These are phyloP conservation scores for Candoia aspera DNA, from an alignment of 2,113 vertebrate genomes.

Conservation along the genomic window DNA sequence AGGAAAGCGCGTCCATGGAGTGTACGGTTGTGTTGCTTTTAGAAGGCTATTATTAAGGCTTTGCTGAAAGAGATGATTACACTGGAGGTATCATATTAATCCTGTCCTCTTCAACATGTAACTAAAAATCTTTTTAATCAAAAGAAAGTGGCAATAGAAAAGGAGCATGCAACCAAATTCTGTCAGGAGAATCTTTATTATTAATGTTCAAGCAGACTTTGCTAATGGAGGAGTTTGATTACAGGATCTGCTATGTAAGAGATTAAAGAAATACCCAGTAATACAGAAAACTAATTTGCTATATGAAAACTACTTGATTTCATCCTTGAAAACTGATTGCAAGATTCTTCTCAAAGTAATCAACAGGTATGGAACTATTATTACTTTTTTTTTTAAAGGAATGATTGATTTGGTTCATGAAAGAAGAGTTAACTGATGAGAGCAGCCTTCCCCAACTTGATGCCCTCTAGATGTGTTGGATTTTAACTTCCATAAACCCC, in stretches of 20 bases:
- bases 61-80: conserved; percentile 17
- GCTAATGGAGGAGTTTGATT: conserved; percentile 1
- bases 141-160: not conserved
- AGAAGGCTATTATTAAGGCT: conserved; percentile 10
- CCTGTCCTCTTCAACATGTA: not conserved
- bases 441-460: not conserved
- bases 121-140: not conserved
- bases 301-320: conserved; percentile 8
- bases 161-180: conserved; percentile 15
- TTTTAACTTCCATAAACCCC: not conserved
- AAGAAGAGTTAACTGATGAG: not conserved
- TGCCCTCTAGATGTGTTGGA: not conserved
- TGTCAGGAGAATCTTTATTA: conserved; percentile 38
- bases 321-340: conserved; percentile 8
- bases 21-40: not conserved
- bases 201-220: conserved; percentile 5
- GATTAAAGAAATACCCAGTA: conserved; percentile 22
- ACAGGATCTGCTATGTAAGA: not conserved
- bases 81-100: conserved; percentile 13
- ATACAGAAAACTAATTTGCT: conserved; percentile 23
- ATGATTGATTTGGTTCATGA: not conserved
- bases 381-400: not conserved
- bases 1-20: not conserved
- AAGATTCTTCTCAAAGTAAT: conserved; percentile 50
- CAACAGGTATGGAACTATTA: not conserved